A percentile compares a stretch with the other conserved stretches of the same genome.
phyloP scores from a whole-genome alignment of 2,113 vertebrate species.

The Albula glossodonta region DNA sequence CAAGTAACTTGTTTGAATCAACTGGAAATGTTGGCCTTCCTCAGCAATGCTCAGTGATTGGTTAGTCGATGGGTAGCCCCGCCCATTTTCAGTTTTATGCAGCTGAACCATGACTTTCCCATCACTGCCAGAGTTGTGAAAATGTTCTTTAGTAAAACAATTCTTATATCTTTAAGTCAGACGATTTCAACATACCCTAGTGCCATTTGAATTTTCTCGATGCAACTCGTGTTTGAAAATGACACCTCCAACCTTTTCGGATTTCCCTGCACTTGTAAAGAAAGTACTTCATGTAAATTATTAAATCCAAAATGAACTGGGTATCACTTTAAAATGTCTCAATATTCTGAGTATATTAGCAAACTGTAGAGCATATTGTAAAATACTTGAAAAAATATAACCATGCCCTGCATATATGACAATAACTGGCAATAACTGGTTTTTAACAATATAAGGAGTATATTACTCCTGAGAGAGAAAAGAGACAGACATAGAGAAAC shows the following conservation, averaged over 20 bases:
- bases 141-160: neutral
- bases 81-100: no score
- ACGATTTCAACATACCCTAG: neutral
- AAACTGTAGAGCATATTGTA: neutral
- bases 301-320: neutral
- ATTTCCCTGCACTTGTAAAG: neutral
- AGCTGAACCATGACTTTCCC: no score
- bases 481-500: neutral
- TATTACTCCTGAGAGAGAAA: neutral
- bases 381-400: neutral
- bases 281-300: slow-evolving; percentile 3
- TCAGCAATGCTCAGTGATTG: no score
- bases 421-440: neutral
- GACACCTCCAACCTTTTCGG: neutral
- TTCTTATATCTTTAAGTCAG: neutral
- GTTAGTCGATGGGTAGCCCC: no score
- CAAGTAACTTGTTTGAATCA: no score
- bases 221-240: neutral
- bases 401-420: neutral
- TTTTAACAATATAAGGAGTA: neutral
- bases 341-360: neutral
- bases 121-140: no score
- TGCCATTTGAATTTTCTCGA: no score
- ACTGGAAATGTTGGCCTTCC: no score
- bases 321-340: neutral